phyloP scores from a whole-genome alignment of 2,888 invertebrate species.

The Lissocephala sabroskyi region DNA sequence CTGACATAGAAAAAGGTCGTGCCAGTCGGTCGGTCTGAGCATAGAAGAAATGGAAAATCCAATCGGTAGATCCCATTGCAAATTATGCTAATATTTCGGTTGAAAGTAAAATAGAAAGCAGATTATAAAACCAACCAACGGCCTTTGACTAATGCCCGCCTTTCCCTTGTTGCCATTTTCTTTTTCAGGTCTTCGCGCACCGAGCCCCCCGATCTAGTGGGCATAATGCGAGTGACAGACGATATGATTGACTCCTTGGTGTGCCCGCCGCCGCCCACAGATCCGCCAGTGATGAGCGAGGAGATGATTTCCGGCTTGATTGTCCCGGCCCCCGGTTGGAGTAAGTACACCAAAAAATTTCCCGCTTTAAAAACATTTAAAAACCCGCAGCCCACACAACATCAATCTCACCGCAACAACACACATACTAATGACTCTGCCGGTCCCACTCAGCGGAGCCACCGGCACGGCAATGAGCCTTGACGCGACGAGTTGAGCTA shows the following conservation, averaged over 20 bases:
- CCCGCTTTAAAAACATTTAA: slow-evolving; percentile 29
- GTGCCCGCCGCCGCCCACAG: slow-evolving; percentile 95
- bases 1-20: slow-evolving; percentile 58
- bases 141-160: no score
- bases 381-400: slow-evolving; percentile 51
- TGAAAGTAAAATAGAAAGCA: no score
- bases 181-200: slow-evolving; percentile 81
- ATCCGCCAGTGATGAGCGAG: slow-evolving; percentile 93
- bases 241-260: slow-evolving; percentile 96
- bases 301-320: slow-evolving; percentile 97
- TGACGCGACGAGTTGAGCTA: slow-evolving; percentile 22
- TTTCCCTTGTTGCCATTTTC: background rate
- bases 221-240: slow-evolving; percentile 90
- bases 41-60: background rate
- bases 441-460: background rate
- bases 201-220: slow-evolving; percentile 84
- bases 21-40: slow-evolving; percentile 20
- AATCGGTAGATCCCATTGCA: background rate
- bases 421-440: background rate
- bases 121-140: no score
- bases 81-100: slow-evolving; percentile 14
- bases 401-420: slow-evolving; percentile 34
- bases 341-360: slow-evolving; percentile 76
- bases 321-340: slow-evolving; percentile 96
- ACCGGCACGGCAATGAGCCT: slow-evolving; percentile 17